Evolutionary conservation across 2,888 invertebrate species (phyloP).

Genomic region (Aporophyla lueneburgensis): DNA sequence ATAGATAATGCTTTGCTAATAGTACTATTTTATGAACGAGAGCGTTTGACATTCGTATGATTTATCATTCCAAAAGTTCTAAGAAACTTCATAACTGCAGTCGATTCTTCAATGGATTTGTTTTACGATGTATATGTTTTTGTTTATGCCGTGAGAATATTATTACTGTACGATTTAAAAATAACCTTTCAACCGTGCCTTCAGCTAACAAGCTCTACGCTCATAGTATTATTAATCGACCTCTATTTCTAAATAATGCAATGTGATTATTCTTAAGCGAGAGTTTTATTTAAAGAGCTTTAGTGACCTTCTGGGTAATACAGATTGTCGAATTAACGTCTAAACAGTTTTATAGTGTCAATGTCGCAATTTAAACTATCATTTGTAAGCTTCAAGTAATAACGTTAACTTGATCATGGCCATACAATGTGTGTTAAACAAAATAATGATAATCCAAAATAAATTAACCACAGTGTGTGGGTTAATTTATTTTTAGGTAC

Average conservation of each 20-base stretch:
- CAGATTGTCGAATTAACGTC: constrained; percentile 13
- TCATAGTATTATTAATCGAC: constrained; percentile 11
- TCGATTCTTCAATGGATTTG: constrained; percentile 1
- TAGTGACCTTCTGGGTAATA: constrained; percentile 37
- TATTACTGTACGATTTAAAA: not conserved
- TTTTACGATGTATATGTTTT: not conserved
- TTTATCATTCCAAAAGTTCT: not conserved
- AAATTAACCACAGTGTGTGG: not conserved
- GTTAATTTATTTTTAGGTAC: not conserved
- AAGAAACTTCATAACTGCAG: not conserved
- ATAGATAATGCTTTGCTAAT: not conserved
- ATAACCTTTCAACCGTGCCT: not conserved
- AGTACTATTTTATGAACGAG: constrained; percentile 3
- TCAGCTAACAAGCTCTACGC: constrained; percentile 7
- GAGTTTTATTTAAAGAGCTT: constrained; percentile 29
- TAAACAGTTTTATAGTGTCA: constrained; percentile 49
- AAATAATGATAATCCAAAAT: constrained; percentile 2
- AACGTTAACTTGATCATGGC: constrained; percentile 7
- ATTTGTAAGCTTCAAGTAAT: constrained; percentile 13
- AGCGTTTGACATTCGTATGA: constrained; percentile 1
- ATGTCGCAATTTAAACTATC: constrained; percentile 44
- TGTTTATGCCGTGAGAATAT: not conserved
- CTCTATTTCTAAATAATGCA: constrained; percentile 16
- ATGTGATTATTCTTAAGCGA: constrained; percentile 29
- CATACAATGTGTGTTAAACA: not conserved